phyloP scores from a whole-genome alignment of 2,888 invertebrate species.

The Argynnis bischoffii region DNA sequence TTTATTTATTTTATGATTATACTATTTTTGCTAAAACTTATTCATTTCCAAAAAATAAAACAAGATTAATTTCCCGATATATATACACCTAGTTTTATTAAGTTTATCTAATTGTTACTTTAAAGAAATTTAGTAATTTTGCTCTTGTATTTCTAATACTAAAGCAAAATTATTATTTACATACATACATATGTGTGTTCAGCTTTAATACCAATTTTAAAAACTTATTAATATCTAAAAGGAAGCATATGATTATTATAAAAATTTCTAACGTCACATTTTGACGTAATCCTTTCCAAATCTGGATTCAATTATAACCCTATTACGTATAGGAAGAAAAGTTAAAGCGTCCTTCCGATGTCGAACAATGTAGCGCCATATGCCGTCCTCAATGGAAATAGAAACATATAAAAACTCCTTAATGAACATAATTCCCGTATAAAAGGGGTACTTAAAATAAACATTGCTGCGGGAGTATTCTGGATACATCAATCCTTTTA shows the following conservation, averaged over 20 bases:
- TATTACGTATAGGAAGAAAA: slow-evolving; percentile 26
- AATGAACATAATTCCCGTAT: slow-evolving; percentile 79
- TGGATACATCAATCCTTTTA: slow-evolving; percentile 35
- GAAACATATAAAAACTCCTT: slow-evolving; percentile 73
- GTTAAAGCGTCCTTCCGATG: slow-evolving; percentile 30
- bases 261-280: neutral
- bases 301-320: slow-evolving; percentile 32
- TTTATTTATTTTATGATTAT: too few species aligned
- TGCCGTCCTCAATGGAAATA: slow-evolving; percentile 52
- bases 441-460: slow-evolving; percentile 79
- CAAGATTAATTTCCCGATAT: too few species aligned
- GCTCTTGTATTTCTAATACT: too few species aligned
- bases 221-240: neutral
- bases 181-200: too few species aligned
- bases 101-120: too few species aligned
- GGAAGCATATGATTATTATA: neutral
- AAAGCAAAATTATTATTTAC: too few species aligned
- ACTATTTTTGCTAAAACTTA: too few species aligned
- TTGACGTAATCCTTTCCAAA: slow-evolving; percentile 24
- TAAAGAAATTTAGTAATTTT: too few species aligned
- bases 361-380: slow-evolving; percentile 45
- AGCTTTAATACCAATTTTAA: neutral
- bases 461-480: slow-evolving; percentile 55
- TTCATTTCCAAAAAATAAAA: too few species aligned
- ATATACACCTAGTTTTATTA: too few species aligned